Evolutionary conservation across 1,140 invertebrate species (phyloP), one percentile per base, ranked within the genome.

Genomic region (Platyscapa corneri): DNA sequence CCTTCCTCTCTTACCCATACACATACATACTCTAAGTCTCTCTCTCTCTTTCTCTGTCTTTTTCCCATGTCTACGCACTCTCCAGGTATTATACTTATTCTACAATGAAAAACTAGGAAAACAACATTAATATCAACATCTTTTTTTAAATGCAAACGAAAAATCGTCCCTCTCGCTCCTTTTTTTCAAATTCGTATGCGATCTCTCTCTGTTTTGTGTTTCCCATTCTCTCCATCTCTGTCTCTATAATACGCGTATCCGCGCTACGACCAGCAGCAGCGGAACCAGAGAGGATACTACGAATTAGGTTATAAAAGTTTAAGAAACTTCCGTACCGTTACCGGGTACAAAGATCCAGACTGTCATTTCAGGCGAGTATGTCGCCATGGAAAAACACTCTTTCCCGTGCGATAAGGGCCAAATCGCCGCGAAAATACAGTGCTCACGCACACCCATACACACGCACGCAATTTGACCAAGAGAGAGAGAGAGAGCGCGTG

Each of bases 401-500:
- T 39, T 84, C 78, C 37, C 67, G n/a, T 56, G 81, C 82, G 65
- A 83, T 87, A 87, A 83, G 86, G 86, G 82, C 78, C 70, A 72
- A 34, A 76, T 65, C 79, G 78, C 20, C 74, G 39, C 46, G 30
- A 30, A 78, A 81, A 42, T 65, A 80, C 78, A 27, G 56, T 14
- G 77, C 53, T 39, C 34, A 56, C 76, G 53, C 16, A 64, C 53
- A 64, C 27, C 10, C 37, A 46, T 10, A 23, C 34, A 64, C 76
- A 60, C 18, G 53, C 18, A 37, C 42, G 27, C 60, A 49, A 49
- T 34, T 34, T n/a, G 42, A 37, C 30, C 60, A 46, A 27, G 78
- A 53, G 70, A 56, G 46, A 72, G 32, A 70, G 83, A 74, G 60
- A 32, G 27, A 75, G 74, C 37, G 37, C 77, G 39, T 42, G 34